Evolutionary conservation across 2,797 vertebrate species (phyloP).

Genomic region (Crocodylus rhombifer): DNA sequence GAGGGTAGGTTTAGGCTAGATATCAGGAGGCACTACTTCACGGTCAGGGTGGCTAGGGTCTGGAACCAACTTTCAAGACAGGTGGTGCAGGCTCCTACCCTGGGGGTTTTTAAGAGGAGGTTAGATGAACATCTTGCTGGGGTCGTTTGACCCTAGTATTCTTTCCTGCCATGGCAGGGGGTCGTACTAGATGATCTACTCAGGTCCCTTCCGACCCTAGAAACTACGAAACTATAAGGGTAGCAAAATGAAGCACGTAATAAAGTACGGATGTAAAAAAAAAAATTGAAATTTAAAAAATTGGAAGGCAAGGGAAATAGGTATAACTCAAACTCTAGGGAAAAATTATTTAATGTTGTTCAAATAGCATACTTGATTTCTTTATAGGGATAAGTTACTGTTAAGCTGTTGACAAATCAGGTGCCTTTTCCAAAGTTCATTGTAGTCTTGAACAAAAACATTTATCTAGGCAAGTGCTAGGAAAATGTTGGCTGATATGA

Average conservation of each 20-base stretch:
- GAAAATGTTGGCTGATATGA: not conserved
- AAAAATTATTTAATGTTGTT: not conserved
- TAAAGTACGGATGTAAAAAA: not conserved
- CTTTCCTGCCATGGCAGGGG: too few species aligned
- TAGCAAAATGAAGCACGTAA: not conserved
- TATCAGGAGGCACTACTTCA: too few species aligned
- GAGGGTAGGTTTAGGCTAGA: too few species aligned
- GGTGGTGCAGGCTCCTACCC: too few species aligned
- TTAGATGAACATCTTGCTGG: too few species aligned
- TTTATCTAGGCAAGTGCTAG: not conserved
- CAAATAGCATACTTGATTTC: not conserved
- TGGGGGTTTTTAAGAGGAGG: too few species aligned
- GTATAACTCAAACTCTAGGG: not conserved
- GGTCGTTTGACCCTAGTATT: too few species aligned
- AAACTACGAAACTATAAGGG: not conserved
- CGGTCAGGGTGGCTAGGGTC: too few species aligned
- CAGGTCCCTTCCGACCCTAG: not conserved
- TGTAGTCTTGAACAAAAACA: not conserved
- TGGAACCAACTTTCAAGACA: too few species aligned
- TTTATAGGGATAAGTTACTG: not conserved
- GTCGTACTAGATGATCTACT: not conserved
- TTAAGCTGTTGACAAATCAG: not conserved
- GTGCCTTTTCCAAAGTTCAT: not conserved
- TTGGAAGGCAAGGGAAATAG: not conserved
- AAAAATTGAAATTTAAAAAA: not conserved